Evolutionary conservation across 2,797 vertebrate genomes (phyloP).

Genomic region (Caiman crocodilus): DNA sequence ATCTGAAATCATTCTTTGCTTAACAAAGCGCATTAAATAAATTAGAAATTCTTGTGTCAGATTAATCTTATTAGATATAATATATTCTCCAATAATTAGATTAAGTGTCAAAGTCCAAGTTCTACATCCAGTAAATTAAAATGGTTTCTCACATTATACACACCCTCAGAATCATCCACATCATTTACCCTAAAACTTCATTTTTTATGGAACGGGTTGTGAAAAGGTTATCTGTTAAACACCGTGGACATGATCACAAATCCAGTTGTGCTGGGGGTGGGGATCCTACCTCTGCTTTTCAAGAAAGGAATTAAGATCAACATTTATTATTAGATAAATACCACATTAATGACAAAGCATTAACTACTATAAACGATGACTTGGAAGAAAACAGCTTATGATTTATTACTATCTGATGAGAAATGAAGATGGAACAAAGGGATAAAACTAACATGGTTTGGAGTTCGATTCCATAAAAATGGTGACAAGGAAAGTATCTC

Average conservation of each 20-base stretch:
- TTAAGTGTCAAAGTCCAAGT: conserved; percentile 6
- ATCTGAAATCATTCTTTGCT: neutral
- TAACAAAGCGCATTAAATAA: conserved; percentile 21
- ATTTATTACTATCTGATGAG: neutral
- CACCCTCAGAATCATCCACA: neutral
- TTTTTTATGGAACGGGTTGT: fast-evolving
- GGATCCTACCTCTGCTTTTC: neutral
- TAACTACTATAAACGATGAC: neutral
- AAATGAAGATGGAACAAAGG: neutral
- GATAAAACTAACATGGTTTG: neutral
- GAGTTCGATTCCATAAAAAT: neutral
- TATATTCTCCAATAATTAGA: conserved; percentile 28
- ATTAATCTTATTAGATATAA: conserved; percentile 26
- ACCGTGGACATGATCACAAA: neutral
- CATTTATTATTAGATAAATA: neutral
- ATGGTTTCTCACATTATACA: neutral
- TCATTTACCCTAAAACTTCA: neutral
- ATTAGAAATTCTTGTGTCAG: conserved; percentile 23
- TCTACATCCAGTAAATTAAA: neutral
- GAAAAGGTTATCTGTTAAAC: neutral
- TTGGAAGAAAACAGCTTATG: neutral
- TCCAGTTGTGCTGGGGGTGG: no score
- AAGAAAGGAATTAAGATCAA: neutral
- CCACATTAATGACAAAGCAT: neutral
- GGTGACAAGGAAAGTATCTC: neutral